phyloP scores from a whole-genome alignment of 1,140 invertebrate species.

The Leptestheria dahalacensis region DNA sequence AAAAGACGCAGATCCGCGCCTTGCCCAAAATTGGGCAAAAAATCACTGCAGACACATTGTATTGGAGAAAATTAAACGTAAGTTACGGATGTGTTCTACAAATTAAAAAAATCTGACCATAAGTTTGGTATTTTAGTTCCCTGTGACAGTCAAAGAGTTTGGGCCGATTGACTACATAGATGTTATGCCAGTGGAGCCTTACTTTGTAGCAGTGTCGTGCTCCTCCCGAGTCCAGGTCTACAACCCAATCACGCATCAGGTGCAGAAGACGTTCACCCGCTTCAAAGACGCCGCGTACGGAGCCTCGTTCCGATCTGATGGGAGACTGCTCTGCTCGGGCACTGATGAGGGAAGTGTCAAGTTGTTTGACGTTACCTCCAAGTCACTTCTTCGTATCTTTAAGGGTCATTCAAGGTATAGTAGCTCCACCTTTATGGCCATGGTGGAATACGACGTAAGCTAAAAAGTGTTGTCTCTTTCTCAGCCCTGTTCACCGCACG shows the following conservation, averaged over 20 bases:
- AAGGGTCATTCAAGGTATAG: slow-evolving; percentile 46
- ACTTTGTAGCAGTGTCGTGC: slow-evolving; percentile 80
- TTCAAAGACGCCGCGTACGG: slow-evolving; percentile 77
- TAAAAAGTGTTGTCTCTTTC: no score
- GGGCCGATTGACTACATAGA: slow-evolving; percentile 79
- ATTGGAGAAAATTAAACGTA: slow-evolving; percentile 73
- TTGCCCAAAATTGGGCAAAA: slow-evolving; percentile 47
- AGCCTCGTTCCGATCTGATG: slow-evolving; percentile 70
- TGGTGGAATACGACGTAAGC: no score
- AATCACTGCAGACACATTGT: slow-evolving; percentile 54
- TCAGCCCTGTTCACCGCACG: slow-evolving; percentile 57
- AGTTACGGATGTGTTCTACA: slow-evolving; percentile 25
- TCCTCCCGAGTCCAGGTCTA: slow-evolving; percentile 80
- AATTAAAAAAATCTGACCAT: background rate
- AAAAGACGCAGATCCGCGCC: slow-evolving; percentile 54
- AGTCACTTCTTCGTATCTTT: slow-evolving; percentile 53
- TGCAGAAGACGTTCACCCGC: slow-evolving; percentile 65
- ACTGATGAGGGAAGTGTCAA: slow-evolving; percentile 73
- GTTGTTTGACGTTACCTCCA: slow-evolving; percentile 72
- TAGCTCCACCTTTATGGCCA: no score
- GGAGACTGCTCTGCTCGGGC: slow-evolving; percentile 65
- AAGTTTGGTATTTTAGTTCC: slow-evolving; percentile 43
- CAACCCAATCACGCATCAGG: slow-evolving; percentile 68
- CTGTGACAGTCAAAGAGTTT: slow-evolving; percentile 79
- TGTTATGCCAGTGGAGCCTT: slow-evolving; percentile 69